Conservation (phyloP, 2,888 invertebrate genomes). For the Cacoxenus indagator region DNA sequence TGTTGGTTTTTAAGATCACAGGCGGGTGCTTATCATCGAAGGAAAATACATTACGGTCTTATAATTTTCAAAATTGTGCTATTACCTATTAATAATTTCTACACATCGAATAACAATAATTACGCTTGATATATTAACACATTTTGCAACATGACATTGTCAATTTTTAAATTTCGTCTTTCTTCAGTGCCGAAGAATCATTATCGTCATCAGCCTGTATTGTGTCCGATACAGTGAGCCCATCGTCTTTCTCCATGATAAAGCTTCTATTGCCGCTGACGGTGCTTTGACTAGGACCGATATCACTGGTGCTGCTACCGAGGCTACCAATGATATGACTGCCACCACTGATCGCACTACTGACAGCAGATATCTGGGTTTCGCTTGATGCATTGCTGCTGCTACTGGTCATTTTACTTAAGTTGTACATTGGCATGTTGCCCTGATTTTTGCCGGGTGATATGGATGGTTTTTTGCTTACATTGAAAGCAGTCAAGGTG, state of each 20-base stretch:
- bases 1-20: too few relatives aligned
- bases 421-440: neutral
- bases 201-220: neutral
- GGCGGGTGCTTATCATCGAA: too few relatives aligned
- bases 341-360: neutral
- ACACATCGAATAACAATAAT: neutral
- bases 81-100: too few relatives aligned
- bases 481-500: neutral
- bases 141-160: neutral
- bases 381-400: neutral
- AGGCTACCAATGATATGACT: neutral
- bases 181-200: neutral
- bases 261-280: neutral
- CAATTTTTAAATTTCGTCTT: neutral
- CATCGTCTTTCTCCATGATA: neutral
- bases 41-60: too few relatives aligned
- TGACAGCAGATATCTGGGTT: neutral
- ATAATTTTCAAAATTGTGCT: too few relatives aligned
- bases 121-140: neutral
- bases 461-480: neutral
- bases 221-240: neutral
- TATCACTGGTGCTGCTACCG: conserved; percentile 5
- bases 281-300: neutral
- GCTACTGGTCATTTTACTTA: neutral
- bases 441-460: neutral